Base-by-base conservation (phyloP, 2,888 invertebrate species). In the Drosophila percnosoma region DNA sequence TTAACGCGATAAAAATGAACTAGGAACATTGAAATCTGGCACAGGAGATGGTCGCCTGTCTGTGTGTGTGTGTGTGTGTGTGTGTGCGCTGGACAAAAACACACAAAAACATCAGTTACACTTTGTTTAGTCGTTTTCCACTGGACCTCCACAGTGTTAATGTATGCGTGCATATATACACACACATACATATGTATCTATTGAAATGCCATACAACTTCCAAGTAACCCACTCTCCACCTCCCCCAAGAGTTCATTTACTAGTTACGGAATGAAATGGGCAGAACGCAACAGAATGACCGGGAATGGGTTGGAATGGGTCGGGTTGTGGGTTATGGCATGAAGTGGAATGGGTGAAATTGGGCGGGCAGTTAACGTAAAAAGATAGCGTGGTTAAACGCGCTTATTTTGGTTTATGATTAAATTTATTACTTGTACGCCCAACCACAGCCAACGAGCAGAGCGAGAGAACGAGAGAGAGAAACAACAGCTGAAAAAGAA, bases 381-480 rank as follows among this genome's bases (percentile, higher is more conserved):
- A 75, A 87, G 89, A 89, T 86, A 84, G 86, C 89, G 89, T 87
- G 89, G 89, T 82, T 86, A 89, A 87, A 75, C 80, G 89, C 89
- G 87, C 82, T 86, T 89, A 87, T 89, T 86, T 87, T 82, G 80
- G 89, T 89, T 89, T 89, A 87, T 89, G 87, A 89, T 86, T 89
- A 84, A 86, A 86, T 86, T 86, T 86, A 86, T 89, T 87, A 89
- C 89, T 74, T 86, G 82, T 86, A 87, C 84, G 77, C 82, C 82
- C 82, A 83, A 87, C 80, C 86, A 80, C 88, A 85, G 71, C 62
- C 63, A 57, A 57, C 57, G 57, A 33, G 57, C 57, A 42, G 1
- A 54, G 36, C 27, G 34, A 58, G 15, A 21, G 13, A 58, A 29
- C 21, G 36, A 57, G 36, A 62, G n/a, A 18, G 29, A 51, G 29